Conservation (phyloP, 2,797 vertebrate genomes). For the Enteromius viviparus region DNA sequence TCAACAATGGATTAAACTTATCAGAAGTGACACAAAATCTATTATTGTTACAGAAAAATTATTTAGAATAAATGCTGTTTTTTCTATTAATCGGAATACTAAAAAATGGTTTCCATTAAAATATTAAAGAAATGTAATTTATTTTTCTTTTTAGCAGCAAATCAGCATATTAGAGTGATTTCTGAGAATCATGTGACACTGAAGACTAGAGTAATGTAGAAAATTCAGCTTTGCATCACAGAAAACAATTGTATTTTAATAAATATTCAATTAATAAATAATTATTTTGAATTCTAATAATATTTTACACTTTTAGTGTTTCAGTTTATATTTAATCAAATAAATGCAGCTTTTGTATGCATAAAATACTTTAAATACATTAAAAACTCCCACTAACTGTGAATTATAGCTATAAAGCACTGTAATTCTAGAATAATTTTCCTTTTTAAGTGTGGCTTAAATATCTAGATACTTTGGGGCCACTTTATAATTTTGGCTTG, state of each 20-base stretch:
- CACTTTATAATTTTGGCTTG: background rate
- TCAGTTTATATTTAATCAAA: background rate
- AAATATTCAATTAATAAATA: background rate
- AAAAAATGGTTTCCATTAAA: background rate
- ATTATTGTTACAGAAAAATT: background rate
- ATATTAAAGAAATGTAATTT: background rate
- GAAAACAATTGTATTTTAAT: background rate
- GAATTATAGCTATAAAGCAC: background rate
- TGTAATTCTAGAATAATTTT: background rate
- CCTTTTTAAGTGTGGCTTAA: background rate
- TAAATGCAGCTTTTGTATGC: background rate
- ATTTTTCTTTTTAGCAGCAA: background rate
- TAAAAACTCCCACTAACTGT: background rate
- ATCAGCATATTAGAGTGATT: background rate
- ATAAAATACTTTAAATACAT: background rate
- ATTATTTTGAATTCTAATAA: background rate
- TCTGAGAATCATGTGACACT: background rate
- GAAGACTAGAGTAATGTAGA: background rate
- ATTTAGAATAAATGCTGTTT: background rate
- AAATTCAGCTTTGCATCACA: background rate
- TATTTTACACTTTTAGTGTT: background rate
- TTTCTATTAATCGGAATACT: background rate
- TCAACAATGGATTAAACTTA: background rate
- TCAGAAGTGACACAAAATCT: background rate
- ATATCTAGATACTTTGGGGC: slow-evolving; percentile 2